These are phyloP conservation scores for Hydractinia echinata DNA, from an alignment of 30 jellyfish, hydroid and myxozoan genomes.

Conservation along the genomic window DNA sequence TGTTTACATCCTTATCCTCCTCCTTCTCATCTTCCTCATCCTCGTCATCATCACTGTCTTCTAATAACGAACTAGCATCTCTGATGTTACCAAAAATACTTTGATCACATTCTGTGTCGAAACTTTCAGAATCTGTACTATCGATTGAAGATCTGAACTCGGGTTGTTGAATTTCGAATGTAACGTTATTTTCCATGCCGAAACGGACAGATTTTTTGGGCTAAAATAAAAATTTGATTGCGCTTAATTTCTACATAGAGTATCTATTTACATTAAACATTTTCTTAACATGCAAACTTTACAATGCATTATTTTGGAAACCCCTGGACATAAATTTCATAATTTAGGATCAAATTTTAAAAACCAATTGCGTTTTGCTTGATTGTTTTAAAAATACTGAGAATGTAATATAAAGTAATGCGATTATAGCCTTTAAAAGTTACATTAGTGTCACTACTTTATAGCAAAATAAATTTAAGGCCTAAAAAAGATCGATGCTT, in stretches of 20 bases:
- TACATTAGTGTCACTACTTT: too few relatives aligned
- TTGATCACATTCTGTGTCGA: neutral
- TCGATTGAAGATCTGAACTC: slow-evolving; percentile 38
- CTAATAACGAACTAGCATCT: slow-evolving; percentile 59
- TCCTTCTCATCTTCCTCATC: slow-evolving; percentile 18
- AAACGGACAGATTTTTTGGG: slow-evolving; percentile 54
- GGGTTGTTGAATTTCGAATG: slow-evolving; percentile 28
- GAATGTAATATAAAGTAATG: too few relatives aligned
- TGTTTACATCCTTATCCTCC: too few relatives aligned
- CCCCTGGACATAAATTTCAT: too few relatives aligned
- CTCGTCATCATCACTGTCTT: slow-evolving; percentile 44
- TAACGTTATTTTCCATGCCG: slow-evolving; percentile 65
- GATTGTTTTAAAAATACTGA: too few relatives aligned
- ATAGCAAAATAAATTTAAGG: too few relatives aligned
- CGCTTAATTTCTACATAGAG: neutral
- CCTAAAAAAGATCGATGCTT: too few relatives aligned
- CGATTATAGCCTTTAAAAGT: too few relatives aligned
- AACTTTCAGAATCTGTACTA: slow-evolving; percentile 12
- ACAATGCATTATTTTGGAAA: neutral
- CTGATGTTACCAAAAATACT: slow-evolving; percentile 54
- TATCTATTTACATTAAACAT: neutral
- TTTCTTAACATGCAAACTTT: neutral
- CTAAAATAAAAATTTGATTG: neutral
- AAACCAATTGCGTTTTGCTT: too few relatives aligned
- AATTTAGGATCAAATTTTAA: too few relatives aligned